Evolutionary conservation across 1,140 invertebrate species (phyloP).

Genomic region (Nasonia longicornis): DNA sequence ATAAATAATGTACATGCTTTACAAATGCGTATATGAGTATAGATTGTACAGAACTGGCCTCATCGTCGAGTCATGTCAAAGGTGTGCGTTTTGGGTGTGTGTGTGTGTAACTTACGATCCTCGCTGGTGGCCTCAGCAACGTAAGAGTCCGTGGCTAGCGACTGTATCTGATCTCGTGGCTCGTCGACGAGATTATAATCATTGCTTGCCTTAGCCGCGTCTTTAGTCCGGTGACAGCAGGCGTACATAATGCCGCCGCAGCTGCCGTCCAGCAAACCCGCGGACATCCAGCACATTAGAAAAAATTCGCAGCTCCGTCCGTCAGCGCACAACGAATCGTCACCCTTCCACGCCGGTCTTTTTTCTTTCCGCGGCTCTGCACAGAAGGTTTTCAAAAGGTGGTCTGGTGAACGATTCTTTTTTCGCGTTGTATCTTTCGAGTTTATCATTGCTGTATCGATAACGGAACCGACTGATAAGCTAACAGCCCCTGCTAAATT

Average conservation of each 20-base stretch:
- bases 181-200: constrained; percentile 71
- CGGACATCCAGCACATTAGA: constrained; percentile 91
- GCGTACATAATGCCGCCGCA: constrained; percentile 88
- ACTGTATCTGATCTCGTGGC: constrained; percentile 74
- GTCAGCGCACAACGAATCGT: constrained; percentile 73
- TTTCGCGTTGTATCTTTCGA: too few species aligned
- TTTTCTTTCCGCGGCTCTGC: constrained; percentile 67
- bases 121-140: constrained; percentile 66
- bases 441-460: too few species aligned
- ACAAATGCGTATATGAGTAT: neutral
- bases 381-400: constrained; percentile 55
- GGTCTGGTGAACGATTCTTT: constrained; percentile 26
- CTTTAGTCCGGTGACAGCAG: constrained; percentile 83
- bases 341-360: constrained; percentile 67
- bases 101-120: constrained; percentile 65
- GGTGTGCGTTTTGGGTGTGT: neutral
- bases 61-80: constrained; percentile 14
- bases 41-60: neutral
- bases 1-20: neutral
- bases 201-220: constrained; percentile 71
- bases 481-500: too few species aligned
- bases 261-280: constrained; percentile 86
- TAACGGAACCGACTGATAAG: too few species aligned
- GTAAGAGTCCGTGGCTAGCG: constrained; percentile 70
- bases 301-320: constrained; percentile 92